Conservation (phyloP, 2,113 vertebrate species). For the Rhinopithecus roxellana region DNA sequence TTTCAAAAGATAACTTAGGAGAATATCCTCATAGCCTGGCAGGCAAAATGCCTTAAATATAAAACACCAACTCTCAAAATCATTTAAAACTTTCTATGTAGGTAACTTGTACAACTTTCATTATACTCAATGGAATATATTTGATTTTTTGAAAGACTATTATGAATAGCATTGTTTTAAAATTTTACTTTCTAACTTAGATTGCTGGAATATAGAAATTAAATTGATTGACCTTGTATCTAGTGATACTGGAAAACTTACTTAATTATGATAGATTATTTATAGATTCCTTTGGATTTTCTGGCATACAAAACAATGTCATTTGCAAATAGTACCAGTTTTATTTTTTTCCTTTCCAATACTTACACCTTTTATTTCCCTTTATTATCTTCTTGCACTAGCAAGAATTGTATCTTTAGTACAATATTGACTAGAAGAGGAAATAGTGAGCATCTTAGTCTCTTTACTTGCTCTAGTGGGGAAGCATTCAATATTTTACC, state of each 20-base stretch:
- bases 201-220: neutral
- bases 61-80: neutral
- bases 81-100: neutral
- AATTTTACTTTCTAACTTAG: neutral
- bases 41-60: neutral
- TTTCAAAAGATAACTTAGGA: neutral
- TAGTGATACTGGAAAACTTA: neutral
- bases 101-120: neutral
- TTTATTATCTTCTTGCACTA: neutral
- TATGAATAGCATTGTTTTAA: neutral
- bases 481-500: neutral
- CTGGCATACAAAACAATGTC: neutral
- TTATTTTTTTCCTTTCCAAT: neutral
- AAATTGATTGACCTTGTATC: neutral
- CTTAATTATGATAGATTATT: neutral
- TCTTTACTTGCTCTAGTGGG: neutral
- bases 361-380: neutral
- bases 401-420: neutral
- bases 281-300: neutral
- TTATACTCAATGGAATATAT: neutral
- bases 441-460: neutral
- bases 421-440: neutral
- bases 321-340: neutral
- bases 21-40: neutral
- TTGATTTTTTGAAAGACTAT: neutral